Evolutionary conservation across 2,888 invertebrate genomes (phyloP).

Genomic region (Megalurothrips usitatus): DNA sequence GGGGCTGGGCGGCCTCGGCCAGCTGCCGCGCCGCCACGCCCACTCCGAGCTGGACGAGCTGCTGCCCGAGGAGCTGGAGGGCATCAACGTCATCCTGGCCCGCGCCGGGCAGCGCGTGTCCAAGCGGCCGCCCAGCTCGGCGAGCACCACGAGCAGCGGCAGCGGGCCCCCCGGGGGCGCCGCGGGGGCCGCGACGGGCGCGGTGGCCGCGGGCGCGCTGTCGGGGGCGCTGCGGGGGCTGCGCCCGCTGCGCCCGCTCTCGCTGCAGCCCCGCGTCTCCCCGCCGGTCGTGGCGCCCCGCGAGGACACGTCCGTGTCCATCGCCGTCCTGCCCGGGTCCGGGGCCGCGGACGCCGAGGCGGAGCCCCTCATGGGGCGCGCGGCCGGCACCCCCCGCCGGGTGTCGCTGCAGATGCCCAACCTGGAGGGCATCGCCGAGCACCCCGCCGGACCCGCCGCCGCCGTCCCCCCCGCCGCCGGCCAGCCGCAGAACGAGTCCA

Average conservation of each 20-base stretch:
- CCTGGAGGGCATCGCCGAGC: slow-evolving; percentile 39
- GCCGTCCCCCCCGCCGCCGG: slow-evolving; percentile 44
- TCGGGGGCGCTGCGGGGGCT: background rate
- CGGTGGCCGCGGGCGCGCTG: background rate
- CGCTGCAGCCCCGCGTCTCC: background rate
- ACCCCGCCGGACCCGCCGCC: slow-evolving; percentile 52
- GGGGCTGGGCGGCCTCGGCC: background rate
- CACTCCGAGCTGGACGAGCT: slow-evolving; percentile 35
- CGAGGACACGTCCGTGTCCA: background rate
- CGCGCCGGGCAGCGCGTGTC: slow-evolving; percentile 33
- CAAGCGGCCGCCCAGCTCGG: slow-evolving; percentile 27
- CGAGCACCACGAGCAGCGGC: background rate
- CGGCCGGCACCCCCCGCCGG: slow-evolving; percentile 50
- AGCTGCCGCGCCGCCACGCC: slow-evolving; percentile 27
- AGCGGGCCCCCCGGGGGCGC: background rate
- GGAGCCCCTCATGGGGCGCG: slow-evolving; percentile 36
- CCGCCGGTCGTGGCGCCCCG: background rate
- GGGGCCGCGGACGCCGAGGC: background rate
- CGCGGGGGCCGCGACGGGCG: background rate
- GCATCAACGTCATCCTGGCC: slow-evolving; percentile 36
- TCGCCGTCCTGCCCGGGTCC: slow-evolving; percentile 5
- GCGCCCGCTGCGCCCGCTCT: background rate
- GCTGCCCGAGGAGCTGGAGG: slow-evolving; percentile 36
- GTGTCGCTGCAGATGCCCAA: slow-evolving; percentile 29
- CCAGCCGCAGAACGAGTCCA: slow-evolving; percentile 43